phyloP scores from a whole-genome alignment of 2,797 vertebrate species.

The Cygnus olor region DNA sequence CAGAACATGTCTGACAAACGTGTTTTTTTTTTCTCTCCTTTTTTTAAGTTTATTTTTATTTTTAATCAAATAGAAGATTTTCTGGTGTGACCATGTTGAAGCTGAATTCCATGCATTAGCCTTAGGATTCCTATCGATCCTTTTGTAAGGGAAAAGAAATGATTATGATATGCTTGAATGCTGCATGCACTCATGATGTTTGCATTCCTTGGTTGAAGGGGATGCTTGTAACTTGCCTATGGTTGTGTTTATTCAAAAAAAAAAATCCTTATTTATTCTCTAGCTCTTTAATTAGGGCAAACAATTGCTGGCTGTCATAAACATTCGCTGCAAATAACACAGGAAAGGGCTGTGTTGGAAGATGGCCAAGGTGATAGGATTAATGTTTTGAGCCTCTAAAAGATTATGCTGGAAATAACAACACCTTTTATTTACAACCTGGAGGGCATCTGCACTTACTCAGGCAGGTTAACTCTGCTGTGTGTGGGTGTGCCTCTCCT shows the following conservation, averaged over 20 bases:
- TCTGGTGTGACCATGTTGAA: background rate
- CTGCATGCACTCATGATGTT: background rate
- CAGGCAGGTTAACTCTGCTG: background rate
- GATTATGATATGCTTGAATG: background rate
- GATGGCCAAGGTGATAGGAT: slow-evolving; percentile 3
- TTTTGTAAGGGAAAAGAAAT: background rate
- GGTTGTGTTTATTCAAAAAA: slow-evolving; percentile 1
- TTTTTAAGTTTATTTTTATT: background rate
- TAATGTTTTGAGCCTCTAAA: background rate
- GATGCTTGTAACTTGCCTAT: background rate
- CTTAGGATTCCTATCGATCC: background rate
- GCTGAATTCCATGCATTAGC: background rate
- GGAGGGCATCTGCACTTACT: background rate
- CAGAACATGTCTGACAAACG: background rate
- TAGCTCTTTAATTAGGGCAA: background rate
- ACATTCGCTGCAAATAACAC: background rate
- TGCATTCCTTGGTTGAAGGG: background rate
- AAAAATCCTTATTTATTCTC: background rate
- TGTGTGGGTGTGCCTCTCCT: background rate
- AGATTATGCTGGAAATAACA: background rate
- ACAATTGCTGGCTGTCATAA: background rate
- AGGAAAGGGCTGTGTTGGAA: slow-evolving; percentile 9
- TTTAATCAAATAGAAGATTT: background rate
- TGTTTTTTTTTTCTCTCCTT: background rate
- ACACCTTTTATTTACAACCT: slow-evolving; percentile 3